phyloP scores from a whole-genome alignment of 2,797 vertebrate genomes.

The Dendrocincla fuliginosa region DNA sequence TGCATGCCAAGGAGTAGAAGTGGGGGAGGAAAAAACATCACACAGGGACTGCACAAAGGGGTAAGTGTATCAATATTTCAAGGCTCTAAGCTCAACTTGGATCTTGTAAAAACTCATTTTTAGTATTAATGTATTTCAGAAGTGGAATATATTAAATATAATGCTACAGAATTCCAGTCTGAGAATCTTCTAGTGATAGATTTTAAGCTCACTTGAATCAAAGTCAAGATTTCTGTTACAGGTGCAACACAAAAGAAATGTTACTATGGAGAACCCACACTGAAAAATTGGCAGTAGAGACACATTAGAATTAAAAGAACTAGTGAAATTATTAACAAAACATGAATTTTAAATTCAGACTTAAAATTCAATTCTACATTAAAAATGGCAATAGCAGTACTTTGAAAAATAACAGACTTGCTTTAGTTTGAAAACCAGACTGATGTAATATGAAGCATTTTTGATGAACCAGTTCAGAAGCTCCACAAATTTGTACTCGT shows the following conservation, averaged over 20 bases:
- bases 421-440: not conserved
- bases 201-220: not conserved
- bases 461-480: not conserved
- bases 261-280: not conserved
- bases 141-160: slow-evolving; percentile 42
- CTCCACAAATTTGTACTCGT: not conserved
- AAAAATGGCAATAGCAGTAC: not conserved
- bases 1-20: slow-evolving; percentile 37
- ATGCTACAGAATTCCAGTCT: not conserved
- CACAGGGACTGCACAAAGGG: not conserved
- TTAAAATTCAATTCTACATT: not conserved
- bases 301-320: not conserved
- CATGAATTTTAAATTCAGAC: not conserved
- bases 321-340: not conserved
- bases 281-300: not conserved
- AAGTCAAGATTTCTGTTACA: not conserved
- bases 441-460: not conserved
- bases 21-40: not conserved
- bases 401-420: not conserved
- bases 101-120: slow-evolving; percentile 42
- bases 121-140: slow-evolving; percentile 44
- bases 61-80: slow-evolving; percentile 35
- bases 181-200: not conserved
- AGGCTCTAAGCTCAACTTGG: not conserved
- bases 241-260: not conserved